phyloP scores from a whole-genome alignment of 53 echinoderm and acorn worm species.

The Antedon mediterranea region DNA sequence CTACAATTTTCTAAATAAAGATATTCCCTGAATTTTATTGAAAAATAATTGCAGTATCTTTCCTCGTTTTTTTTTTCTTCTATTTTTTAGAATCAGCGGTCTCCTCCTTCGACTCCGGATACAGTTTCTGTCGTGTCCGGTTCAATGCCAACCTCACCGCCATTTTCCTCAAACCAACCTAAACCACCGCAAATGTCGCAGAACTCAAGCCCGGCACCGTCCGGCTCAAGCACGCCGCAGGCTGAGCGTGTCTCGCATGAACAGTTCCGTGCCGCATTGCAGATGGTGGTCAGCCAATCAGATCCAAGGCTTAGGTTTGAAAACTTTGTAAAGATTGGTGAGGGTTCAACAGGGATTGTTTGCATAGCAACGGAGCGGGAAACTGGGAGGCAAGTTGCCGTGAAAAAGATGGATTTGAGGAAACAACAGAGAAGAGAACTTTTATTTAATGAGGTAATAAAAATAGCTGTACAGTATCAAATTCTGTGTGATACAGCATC shows the following conservation, averaged over 20 bases:
- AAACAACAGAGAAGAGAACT: constrained; percentile 96
- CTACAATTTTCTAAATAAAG: too few species aligned
- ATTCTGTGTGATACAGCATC: too few species aligned
- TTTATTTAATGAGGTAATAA: constrained; percentile 86
- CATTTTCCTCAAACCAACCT: not conserved
- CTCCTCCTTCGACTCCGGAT: constrained; percentile 10
- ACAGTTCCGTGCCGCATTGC: constrained; percentile 84
- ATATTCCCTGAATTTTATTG: too few species aligned
- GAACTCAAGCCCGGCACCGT: not conserved
- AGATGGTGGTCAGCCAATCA: constrained; percentile 83
- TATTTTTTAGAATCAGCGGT: constrained; percentile 3
- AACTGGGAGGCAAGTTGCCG: constrained; percentile 74
- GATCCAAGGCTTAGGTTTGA: constrained; percentile 56
- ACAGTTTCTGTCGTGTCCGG: constrained; percentile 3
- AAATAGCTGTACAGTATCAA: too few species aligned
- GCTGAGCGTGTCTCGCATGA: constrained; percentile 85
- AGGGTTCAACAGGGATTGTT: constrained; percentile 95
- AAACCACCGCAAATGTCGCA: not conserved
- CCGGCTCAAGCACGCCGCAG: constrained; percentile 18
- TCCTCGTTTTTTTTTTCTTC: too few species aligned
- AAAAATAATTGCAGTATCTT: too few species aligned
- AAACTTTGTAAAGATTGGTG: constrained; percentile 95
- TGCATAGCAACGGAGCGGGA: constrained; percentile 77
- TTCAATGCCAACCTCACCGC: constrained; percentile 20
- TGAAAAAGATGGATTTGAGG: constrained; percentile 95